Conservation (phyloP, 2,113 vertebrate species). For the Cottus gobio region DNA sequence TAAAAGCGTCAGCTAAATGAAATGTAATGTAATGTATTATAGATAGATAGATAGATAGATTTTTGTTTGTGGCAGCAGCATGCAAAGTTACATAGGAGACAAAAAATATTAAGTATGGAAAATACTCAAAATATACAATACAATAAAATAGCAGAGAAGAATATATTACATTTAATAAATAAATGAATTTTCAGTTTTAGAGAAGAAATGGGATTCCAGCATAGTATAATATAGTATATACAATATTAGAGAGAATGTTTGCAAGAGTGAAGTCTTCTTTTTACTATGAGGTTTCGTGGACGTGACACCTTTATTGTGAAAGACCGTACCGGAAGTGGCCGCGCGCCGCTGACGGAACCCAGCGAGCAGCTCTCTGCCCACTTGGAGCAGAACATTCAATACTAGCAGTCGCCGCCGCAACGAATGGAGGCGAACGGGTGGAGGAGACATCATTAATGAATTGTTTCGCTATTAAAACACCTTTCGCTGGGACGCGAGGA, state of each 20-base stretch:
- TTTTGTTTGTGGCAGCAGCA: too few relatives aligned
- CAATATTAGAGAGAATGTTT: not conserved
- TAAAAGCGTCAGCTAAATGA: too few relatives aligned
- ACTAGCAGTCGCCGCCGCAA: conserved; percentile 43
- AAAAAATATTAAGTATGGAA: too few relatives aligned
- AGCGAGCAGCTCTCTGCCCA: not conserved
- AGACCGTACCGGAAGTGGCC: conserved; percentile 5
- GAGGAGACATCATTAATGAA: conserved; percentile 52
- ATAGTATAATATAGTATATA: not conserved
- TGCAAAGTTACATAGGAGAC: too few relatives aligned
- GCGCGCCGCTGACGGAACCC: not conserved
- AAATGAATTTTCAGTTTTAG: not conserved
- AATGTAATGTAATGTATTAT: too few relatives aligned
- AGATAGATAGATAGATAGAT: too few relatives aligned
- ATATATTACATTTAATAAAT: too few relatives aligned
- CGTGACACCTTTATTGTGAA: conserved; percentile 51
- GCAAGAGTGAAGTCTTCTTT: not conserved
- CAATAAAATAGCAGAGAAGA: too few relatives aligned
- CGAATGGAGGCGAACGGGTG: conserved; percentile 67
- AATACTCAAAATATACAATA: too few relatives aligned
- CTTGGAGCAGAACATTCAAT: not conserved
- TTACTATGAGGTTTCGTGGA: not conserved
- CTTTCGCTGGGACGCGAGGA: not conserved
- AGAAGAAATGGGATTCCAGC: not conserved
- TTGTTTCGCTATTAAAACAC: conserved; percentile 9